Evolutionary conservation across 2,113 vertebrate species (phyloP).

Genomic region (Lepus timidus): DNA sequence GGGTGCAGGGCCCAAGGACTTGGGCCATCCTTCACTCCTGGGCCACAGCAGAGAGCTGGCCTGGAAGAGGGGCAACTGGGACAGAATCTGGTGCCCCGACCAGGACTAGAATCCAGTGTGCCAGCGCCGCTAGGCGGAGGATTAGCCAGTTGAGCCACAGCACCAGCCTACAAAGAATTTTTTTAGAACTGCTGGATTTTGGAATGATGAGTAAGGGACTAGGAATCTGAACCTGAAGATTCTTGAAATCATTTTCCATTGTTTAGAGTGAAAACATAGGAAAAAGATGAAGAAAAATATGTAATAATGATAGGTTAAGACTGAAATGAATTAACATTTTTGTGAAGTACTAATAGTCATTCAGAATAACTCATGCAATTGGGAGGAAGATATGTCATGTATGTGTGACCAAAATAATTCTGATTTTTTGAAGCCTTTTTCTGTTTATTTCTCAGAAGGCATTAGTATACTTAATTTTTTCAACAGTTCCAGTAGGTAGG

Average conservation of each 20-base stretch:
- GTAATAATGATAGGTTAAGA: constrained; percentile 15
- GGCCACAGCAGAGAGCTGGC: no score
- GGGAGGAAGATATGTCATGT: background rate
- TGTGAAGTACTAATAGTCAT: constrained; percentile 55
- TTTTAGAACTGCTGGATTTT: constrained; percentile 45
- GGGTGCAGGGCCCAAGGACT: no score
- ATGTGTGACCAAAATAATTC: background rate
- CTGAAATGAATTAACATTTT: constrained; percentile 25
- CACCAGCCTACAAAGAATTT: no score
- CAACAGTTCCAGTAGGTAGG: background rate
- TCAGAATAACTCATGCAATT: constrained; percentile 55
- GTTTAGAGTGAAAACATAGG: constrained; percentile 47
- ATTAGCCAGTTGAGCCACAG: no score
- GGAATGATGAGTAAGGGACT: constrained; percentile 18
- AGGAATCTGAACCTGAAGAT: background rate
- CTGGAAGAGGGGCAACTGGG: no score
- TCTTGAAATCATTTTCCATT: background rate
- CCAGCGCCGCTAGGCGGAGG: no score
- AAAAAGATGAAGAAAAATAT: constrained; percentile 30
- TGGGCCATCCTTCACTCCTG: no score
- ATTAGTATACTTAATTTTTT: constrained; percentile 43
- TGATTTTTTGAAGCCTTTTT: constrained; percentile 29
- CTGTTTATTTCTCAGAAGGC: constrained; percentile 32
- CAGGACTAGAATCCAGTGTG: no score
- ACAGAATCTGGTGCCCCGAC: no score